These are phyloP conservation scores for Parotia lawesii DNA, from an alignment of 2,113 vertebrate genomes.

Conservation along the genomic window DNA sequence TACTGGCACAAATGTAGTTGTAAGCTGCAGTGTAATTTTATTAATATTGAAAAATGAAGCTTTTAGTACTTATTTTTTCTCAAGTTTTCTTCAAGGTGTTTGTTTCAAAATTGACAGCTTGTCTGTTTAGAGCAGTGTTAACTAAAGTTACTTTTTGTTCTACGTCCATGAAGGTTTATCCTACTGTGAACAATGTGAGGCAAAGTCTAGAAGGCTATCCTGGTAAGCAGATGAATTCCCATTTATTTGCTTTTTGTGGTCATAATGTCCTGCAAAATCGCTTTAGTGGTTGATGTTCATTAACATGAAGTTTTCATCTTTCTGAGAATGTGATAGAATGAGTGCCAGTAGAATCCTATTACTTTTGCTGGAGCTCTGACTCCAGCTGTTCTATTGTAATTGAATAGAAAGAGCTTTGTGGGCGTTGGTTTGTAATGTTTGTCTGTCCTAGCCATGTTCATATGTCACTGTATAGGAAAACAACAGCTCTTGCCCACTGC, in stretches of 20 bases:
- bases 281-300: background rate
- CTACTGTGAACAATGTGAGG: constrained; percentile 92
- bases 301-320: background rate
- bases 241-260: background rate
- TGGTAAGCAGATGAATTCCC: constrained; percentile 70
- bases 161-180: constrained; percentile 81
- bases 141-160: background rate
- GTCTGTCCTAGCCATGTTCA: background rate
- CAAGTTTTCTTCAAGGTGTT: background rate
- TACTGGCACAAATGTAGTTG: background rate
- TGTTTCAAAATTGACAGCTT: background rate
- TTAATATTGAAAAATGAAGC: background rate
- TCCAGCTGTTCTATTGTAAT: background rate
- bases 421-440: background rate
- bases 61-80: background rate
- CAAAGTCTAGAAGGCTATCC: constrained; percentile 96
- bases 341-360: background rate
- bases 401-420: background rate
- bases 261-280: background rate
- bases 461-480: background rate
- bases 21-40: background rate
- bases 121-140: background rate
- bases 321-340: background rate
- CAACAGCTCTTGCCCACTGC: background rate
- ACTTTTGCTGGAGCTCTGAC: background rate